Evolutionary conservation across 35 echinoderm and acorn worm genomes (phyloP).

Genomic region (Nesometra sesokonis): DNA sequence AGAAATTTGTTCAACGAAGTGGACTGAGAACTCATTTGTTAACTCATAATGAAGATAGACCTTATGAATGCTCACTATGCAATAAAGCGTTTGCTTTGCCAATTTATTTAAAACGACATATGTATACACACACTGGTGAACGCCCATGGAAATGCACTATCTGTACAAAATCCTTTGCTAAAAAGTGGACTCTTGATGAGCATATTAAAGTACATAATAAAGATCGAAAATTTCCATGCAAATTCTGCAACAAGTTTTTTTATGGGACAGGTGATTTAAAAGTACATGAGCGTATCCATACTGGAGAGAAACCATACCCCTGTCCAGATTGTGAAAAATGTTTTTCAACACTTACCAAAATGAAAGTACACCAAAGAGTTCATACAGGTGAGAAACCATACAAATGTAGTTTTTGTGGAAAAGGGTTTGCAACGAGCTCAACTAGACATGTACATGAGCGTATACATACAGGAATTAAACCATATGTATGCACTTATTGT

Average conservation of each 20-base stretch:
- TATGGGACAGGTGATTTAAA: slow-evolving; percentile 18
- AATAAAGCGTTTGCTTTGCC: slow-evolving; percentile 25
- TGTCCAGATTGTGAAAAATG: slow-evolving; percentile 49
- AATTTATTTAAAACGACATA: slow-evolving; percentile 27
- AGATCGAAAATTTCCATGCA: slow-evolving; percentile 47
- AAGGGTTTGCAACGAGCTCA: slow-evolving; percentile 22
- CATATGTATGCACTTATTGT: slow-evolving; percentile 61
- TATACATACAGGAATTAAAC: slow-evolving; percentile 53
- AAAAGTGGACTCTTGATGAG: slow-evolving; percentile 32
- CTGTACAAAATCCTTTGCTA: slow-evolving; percentile 37
- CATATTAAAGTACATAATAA: slow-evolving; percentile 58
- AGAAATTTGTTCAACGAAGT: slow-evolving; percentile 33
- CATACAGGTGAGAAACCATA: slow-evolving; percentile 75
- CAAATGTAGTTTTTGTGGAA: slow-evolving; percentile 51
- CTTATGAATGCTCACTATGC: slow-evolving; percentile 47
- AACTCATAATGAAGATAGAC: slow-evolving; percentile 33
- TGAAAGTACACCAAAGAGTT: slow-evolving; percentile 32
- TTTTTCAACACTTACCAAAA: slow-evolving; percentile 9
- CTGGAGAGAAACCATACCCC: slow-evolving; percentile 24
- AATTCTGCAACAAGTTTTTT: slow-evolving; percentile 43
- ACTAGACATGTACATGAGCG: slow-evolving; percentile 45
- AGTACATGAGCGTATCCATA: slow-evolving; percentile 40
- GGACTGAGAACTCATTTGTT: slow-evolving; percentile 30
- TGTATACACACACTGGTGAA: slow-evolving; percentile 55
- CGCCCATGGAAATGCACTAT: slow-evolving; percentile 54